Evolutionary conservation across 2,797 vertebrate genomes (phyloP).

Genomic region (Danio choprae): DNA sequence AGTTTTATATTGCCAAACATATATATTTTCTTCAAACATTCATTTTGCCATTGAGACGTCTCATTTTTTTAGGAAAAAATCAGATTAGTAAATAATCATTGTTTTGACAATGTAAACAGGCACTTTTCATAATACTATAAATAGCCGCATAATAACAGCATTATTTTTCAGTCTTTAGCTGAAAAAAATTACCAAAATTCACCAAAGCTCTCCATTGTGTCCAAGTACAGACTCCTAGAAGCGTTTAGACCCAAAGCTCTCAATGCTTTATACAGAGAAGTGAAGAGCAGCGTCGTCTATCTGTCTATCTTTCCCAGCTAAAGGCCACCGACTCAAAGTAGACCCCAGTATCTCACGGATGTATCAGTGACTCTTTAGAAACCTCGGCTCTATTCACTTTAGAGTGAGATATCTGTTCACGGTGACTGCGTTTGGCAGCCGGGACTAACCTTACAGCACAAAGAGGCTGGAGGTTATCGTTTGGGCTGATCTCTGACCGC

Average conservation of each 20-base stretch:
- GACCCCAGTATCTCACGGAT: constrained; percentile 52
- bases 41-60: background rate
- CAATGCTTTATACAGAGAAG: constrained; percentile 22
- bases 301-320: constrained; percentile 53
- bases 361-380: constrained; percentile 57
- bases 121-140: background rate
- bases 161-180: background rate
- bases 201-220: background rate
- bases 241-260: constrained; percentile 1
- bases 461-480: constrained; percentile 58
- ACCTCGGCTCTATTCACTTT: constrained; percentile 37
- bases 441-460: constrained; percentile 61
- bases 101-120: background rate
- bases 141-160: background rate
- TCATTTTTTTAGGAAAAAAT: background rate
- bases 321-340: constrained; percentile 54
- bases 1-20: background rate
- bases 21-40: background rate
- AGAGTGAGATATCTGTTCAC: constrained; percentile 51
- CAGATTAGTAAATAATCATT: background rate
- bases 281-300: constrained; percentile 23
- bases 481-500: constrained; percentile 51
- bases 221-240: constrained; percentile 10
- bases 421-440: constrained; percentile 42
- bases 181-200: background rate